Percentiles rank a stretch among this genome's conserved stretches.
Conservation (phyloP, 2,797 vertebrate genomes). For the Dipus sagitta region DNA sequence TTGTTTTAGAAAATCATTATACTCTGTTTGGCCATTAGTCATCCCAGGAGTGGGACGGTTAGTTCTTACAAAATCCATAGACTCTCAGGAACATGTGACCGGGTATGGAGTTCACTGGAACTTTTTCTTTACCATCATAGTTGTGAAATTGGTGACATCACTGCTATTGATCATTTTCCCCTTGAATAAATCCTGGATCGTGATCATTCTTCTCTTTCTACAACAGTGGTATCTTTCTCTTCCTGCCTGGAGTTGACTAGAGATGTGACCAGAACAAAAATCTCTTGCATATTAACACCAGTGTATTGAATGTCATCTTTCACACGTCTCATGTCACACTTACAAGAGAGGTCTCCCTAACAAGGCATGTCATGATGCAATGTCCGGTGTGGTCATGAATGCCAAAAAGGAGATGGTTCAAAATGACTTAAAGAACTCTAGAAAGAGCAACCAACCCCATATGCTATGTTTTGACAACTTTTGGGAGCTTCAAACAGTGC, state of each 20-base stretch:
- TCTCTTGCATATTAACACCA: background rate
- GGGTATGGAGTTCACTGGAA: slow-evolving; percentile 99
- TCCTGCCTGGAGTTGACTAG: background rate
- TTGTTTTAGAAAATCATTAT: slow-evolving; percentile 88
- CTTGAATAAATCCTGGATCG: slow-evolving; percentile 88
- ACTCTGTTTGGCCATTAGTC: slow-evolving; percentile 92
- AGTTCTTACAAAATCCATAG: slow-evolving; percentile 91
- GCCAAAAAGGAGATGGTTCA: background rate
- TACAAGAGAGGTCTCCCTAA: background rate
- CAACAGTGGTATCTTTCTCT: background rate
- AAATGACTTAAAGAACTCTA: slow-evolving; percentile 27
- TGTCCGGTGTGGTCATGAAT: background rate
- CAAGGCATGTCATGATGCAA: background rate
- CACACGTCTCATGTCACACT: slow-evolving; percentile 9
- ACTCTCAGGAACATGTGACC: slow-evolving; percentile 95
- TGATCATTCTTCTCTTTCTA: slow-evolving; percentile 84
- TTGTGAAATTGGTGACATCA: slow-evolving; percentile 92
- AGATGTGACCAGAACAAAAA: background rate
- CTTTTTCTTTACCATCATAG: slow-evolving; percentile 96
- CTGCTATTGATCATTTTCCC: slow-evolving; percentile 90
- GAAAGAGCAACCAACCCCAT: background rate
- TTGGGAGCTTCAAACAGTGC: background rate
- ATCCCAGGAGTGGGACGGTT: slow-evolving; percentile 93
- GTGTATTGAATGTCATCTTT: background rate
- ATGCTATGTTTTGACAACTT: background rate